Evolutionary conservation across 2,888 invertebrate genomes (phyloP), one percentile per base, ranked within the genome.

Genomic region (Barypeithes pellucidus): DNA sequence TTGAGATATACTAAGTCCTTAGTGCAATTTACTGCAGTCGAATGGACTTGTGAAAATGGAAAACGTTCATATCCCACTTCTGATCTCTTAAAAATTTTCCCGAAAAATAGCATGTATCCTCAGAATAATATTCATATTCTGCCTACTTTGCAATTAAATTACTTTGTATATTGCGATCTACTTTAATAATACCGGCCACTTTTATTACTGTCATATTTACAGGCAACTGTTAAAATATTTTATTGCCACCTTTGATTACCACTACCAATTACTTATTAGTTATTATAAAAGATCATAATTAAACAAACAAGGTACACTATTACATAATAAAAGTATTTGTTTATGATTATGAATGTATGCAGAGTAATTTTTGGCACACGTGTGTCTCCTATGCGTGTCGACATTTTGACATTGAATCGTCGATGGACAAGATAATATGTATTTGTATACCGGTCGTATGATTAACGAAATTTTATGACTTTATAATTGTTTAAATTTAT

Each of bases 371-470:
- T 57, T 57, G 20, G 16, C 33, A 29, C 59, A 59, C 59, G 20
- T 39, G 59, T 36, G 47, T 65, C 33, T 47, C 45, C 24, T 29
- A 45, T 62, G 62, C 45, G 62, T 62, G 62, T 18, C 9, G 62
- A 45, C 16, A 18, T 66, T 54, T 66, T 66, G 66, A 41, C 66
- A 66, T 66, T 66, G 66, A 66, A 41, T 54, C 18, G n/a, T 8
- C 16, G 12, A 39, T 22, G 41, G 36, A 39, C 66, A 66, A 22
- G 54, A 66, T 66, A 54, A 66, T 52, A 41, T 39, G 33, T 52
- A 52, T 66, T 66, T 47, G 18, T 47, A 9, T 47, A 9, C 45
- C 18, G 14, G 4, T 45, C 8, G 16, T 45, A 16, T 45, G 7
- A 45, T 45, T 45, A 45, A 39, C 39, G 12, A n/a, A 8, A 39